Percentiles rank a stretch among this genome's conserved stretches.
Conservation (phyloP, 2,888 invertebrate genomes). For the Diarsia brunnea region DNA sequence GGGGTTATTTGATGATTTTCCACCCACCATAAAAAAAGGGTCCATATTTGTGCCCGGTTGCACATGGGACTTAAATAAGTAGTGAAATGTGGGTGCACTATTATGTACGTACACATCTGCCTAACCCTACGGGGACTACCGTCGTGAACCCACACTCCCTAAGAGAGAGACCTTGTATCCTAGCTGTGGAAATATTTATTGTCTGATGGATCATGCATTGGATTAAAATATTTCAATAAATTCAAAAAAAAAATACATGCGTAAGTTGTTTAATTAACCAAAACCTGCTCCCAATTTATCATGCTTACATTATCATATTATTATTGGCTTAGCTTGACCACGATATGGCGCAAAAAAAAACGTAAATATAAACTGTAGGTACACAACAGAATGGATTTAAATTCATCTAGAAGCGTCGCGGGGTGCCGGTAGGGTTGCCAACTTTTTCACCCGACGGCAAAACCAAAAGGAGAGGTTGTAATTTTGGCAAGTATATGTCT, state of each 20-base stretch:
- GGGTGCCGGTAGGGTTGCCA: constrained; percentile 55
- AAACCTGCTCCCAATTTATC: constrained; percentile 6
- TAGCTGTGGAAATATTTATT: background rate
- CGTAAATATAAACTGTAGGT: constrained; percentile 10
- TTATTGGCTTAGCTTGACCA: background rate
- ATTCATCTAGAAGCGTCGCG: constrained; percentile 56
- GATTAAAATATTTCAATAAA: background rate
- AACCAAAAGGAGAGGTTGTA: background rate
- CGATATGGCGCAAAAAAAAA: background rate
- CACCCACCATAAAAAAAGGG: too few species aligned
- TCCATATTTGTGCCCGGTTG: too few species aligned
- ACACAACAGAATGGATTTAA: constrained; percentile 32
- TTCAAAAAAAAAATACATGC: background rate
- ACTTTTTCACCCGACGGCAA: background rate
- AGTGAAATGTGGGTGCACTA: too few species aligned
- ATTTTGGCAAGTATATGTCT: background rate
- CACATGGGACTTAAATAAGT: too few species aligned
- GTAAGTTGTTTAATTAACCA: background rate
- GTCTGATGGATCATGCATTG: background rate
- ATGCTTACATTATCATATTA: constrained; percentile 4
- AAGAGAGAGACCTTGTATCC: background rate
- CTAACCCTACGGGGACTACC: too few species aligned
- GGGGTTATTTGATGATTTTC: too few species aligned
- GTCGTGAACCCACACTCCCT: background rate
- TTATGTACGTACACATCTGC: too few species aligned